Percentiles rank a stretch among this genome's conserved stretches.
Evolutionary conservation across 1,140 invertebrate species (phyloP).

Genomic region (Acromyrmex echinatior): DNA sequence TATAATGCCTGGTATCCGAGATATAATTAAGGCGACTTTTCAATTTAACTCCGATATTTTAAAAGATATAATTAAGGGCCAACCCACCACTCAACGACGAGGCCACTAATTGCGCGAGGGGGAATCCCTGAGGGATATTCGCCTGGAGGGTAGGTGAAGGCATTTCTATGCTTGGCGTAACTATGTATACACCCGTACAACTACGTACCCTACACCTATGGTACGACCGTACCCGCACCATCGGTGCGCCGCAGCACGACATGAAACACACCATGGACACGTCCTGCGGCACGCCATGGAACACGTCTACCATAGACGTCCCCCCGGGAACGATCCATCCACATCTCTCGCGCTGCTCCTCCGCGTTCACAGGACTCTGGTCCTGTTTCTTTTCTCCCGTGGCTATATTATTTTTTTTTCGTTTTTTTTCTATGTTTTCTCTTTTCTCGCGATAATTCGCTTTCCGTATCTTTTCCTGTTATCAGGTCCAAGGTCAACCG

Average conservation of each 20-base stretch:
- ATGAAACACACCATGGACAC: constrained; percentile 75
- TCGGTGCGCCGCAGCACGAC: constrained; percentile 71
- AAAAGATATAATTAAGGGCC: constrained; percentile 84
- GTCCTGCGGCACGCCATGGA: constrained; percentile 76
- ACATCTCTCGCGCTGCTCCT: constrained; percentile 45
- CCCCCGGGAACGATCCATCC: constrained; percentile 74
- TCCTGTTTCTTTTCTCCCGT: constrained; percentile 6
- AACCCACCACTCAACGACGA: constrained; percentile 74
- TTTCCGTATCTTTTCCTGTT: constrained; percentile 34
- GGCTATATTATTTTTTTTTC: background rate
- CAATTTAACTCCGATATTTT: constrained; percentile 85
- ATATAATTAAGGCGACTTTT: constrained; percentile 84
- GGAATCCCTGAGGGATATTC: constrained; percentile 59
- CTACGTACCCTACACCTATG: constrained; percentile 40
- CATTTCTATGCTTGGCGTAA: constrained; percentile 64
- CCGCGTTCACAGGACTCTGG: background rate
- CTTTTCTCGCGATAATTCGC: constrained; percentile 7
- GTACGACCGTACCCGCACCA: constrained; percentile 43
- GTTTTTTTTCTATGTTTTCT: background rate
- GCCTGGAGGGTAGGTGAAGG: constrained; percentile 29
- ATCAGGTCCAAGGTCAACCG: constrained; percentile 72
- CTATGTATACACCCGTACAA: constrained; percentile 35
- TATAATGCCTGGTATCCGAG: constrained; percentile 78
- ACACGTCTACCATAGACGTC: constrained; percentile 72
- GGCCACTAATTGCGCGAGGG: constrained; percentile 81